These are phyloP conservation scores for Macroramphosus scolopax DNA, from an alignment of 2,797 vertebrate species.

Conservation along the genomic window DNA sequence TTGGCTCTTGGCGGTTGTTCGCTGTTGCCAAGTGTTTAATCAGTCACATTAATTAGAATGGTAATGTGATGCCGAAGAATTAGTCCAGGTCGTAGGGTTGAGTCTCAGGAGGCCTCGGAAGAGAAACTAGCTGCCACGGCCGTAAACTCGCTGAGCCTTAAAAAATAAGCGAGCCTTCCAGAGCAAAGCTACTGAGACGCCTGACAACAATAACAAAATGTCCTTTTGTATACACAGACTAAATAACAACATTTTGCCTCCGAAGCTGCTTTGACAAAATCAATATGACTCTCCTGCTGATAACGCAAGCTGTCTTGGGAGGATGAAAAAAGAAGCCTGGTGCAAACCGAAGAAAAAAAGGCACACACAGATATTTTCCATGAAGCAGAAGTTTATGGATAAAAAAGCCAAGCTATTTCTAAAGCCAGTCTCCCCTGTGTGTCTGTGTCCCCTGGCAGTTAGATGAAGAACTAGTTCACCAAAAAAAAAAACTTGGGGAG, in stretches of 20 bases:
- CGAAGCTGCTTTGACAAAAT: slow-evolving; percentile 48
- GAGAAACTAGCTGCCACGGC: slow-evolving; percentile 47
- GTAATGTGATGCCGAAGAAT: slow-evolving; percentile 68
- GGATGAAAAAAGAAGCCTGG: slow-evolving; percentile 16
- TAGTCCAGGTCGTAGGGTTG: slow-evolving; percentile 58
- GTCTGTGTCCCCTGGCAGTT: slow-evolving; percentile 35
- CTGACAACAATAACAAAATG: slow-evolving; percentile 48
- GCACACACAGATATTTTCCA: slow-evolving; percentile 6
- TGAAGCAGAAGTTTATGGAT: slow-evolving; percentile 22
- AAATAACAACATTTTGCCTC: slow-evolving; percentile 40
- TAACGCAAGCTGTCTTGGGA: slow-evolving; percentile 34
- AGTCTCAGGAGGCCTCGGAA: slow-evolving; percentile 43
- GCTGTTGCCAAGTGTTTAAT: slow-evolving; percentile 55
- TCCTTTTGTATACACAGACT: slow-evolving; percentile 25
- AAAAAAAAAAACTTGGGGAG: slow-evolving; percentile 33
- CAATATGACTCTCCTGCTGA: slow-evolving; percentile 41
- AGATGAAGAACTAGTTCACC: slow-evolving; percentile 50
- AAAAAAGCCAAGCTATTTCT: slow-evolving; percentile 48
- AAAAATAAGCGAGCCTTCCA: slow-evolving; percentile 38
- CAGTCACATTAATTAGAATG: slow-evolving; percentile 70
- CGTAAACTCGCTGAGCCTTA: slow-evolving; percentile 28
- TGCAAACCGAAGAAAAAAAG: slow-evolving; percentile 4
- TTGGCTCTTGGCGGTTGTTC: slow-evolving; percentile 37
- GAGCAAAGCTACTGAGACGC: slow-evolving; percentile 21
- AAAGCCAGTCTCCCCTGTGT: slow-evolving; percentile 36